A percentile compares a stretch with the other conserved stretches of the same genome.
Conservation (phyloP, 1,140 invertebrate genomes). For the Diabrotica undecimpunctata region DNA sequence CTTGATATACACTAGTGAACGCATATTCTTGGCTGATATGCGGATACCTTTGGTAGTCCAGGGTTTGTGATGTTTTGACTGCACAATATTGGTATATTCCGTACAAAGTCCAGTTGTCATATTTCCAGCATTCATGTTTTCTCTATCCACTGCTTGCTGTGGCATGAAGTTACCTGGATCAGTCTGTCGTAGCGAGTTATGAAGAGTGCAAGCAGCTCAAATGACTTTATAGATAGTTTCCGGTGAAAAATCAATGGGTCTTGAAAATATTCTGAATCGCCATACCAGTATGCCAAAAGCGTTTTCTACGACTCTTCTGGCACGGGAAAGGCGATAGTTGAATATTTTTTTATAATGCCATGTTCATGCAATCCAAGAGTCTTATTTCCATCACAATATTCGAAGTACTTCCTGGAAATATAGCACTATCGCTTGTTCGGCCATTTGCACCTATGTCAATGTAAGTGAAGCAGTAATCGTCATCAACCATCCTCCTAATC, state of each 20-base stretch:
- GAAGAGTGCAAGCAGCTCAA: constrained; percentile 15
- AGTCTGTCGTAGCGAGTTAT: constrained; percentile 26
- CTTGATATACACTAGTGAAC: no score
- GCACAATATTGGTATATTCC: neutral
- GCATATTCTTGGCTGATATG: no score
- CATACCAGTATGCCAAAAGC: constrained; percentile 17
- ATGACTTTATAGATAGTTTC: constrained; percentile 19
- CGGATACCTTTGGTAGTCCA: no score
- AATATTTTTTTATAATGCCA: constrained; percentile 18
- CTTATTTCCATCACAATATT: no score
- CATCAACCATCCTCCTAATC: no score
- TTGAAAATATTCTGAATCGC: constrained; percentile 16
- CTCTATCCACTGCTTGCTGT: neutral
- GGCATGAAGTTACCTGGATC: neutral
- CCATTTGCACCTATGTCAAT: no score
- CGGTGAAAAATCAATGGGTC: constrained; percentile 23
- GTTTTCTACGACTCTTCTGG: constrained; percentile 17
- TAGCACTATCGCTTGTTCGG: no score
- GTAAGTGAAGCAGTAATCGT: no score
- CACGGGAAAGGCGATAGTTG: constrained; percentile 14
- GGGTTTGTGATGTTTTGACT: no score
- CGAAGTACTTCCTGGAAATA: no score
- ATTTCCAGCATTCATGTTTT: neutral
- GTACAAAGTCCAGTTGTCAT: neutral
- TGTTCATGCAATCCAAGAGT: no score